Conservation (phyloP, 1,140 invertebrate genomes). For the Dendroctonus valens region DNA sequence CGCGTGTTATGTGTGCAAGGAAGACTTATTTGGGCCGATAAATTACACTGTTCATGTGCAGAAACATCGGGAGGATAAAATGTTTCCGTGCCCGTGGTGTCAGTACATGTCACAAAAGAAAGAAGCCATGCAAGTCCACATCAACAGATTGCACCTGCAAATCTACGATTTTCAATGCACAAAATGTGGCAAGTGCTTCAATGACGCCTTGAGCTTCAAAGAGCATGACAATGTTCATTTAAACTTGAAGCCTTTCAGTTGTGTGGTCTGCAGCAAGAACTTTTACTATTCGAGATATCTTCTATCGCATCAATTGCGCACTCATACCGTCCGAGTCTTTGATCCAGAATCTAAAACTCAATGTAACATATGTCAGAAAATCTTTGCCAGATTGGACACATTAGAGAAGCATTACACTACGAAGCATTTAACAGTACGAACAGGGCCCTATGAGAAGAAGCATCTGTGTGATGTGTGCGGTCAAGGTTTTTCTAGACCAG, state of each 20-base stretch:
- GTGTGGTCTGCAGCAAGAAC: constrained; percentile 61
- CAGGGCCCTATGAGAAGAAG: constrained; percentile 41
- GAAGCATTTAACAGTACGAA: constrained; percentile 52
- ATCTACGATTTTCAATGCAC: constrained; percentile 53
- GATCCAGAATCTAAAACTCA: constrained; percentile 41
- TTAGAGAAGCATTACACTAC: constrained; percentile 56
- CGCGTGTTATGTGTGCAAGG: constrained; percentile 35
- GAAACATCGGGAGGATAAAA: constrained; percentile 35
- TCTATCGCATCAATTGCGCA: constrained; percentile 48
- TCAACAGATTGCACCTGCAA: constrained; percentile 39
- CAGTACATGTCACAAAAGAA: constrained; percentile 36
- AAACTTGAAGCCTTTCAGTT: constrained; percentile 65
- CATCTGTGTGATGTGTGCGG: constrained; percentile 57
- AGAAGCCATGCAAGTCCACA: constrained; percentile 39
- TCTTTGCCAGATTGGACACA: constrained; percentile 51
- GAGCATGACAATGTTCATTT: constrained; percentile 66
- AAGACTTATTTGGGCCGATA: constrained; percentile 36
- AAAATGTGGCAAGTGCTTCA: constrained; percentile 55
- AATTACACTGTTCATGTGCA: constrained; percentile 40
- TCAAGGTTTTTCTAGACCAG: constrained; percentile 59
- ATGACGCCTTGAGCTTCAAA: constrained; percentile 39
- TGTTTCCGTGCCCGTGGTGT: constrained; percentile 41
- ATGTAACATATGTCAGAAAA: constrained; percentile 50
- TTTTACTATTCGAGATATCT: constrained; percentile 59
- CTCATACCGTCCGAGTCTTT: constrained; percentile 49